These are phyloP conservation scores for Tetanocera ferruginea DNA, from an alignment of 2,888 invertebrate genomes.

Conservation along the genomic window DNA sequence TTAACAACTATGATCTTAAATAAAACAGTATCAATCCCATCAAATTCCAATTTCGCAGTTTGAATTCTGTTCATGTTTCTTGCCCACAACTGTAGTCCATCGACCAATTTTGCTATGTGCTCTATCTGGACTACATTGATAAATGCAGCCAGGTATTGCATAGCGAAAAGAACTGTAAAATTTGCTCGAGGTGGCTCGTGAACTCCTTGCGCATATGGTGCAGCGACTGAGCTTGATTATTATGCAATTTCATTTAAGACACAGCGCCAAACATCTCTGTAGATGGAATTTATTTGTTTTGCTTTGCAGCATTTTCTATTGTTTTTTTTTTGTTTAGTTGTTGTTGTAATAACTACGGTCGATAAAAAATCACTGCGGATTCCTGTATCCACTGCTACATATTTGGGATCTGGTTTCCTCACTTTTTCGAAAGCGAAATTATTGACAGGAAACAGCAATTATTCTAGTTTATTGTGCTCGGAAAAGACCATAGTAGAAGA, in stretches of 20 bases:
- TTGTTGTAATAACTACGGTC: background rate
- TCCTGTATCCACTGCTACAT: constrained; percentile 5
- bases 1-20: too few relatives aligned
- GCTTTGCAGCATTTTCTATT: constrained; percentile 8
- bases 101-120: background rate
- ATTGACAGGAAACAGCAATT: constrained; percentile 35
- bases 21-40: too few relatives aligned
- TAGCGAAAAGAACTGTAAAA: background rate
- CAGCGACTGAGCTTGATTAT: constrained; percentile 31
- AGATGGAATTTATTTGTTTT: constrained; percentile 24
- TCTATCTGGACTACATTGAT: constrained; percentile 7
- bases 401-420: constrained; percentile 22
- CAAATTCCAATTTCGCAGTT: too few relatives aligned
- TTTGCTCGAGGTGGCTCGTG: constrained; percentile 37
- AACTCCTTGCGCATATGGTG: constrained; percentile 40
- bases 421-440: constrained; percentile 32
- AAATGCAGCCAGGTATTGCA: background rate
- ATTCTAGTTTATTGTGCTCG: constrained; percentile 20
- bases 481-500: background rate
- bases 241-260: constrained; percentile 41
- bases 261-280: background rate
- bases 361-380: background rate
- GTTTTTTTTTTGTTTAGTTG: constrained; percentile 12
- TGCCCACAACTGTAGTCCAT: background rate
- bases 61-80: too few relatives aligned